Evolutionary conservation across 2,888 invertebrate genomes (phyloP).

Genomic region (Syrista parreyssii): DNA sequence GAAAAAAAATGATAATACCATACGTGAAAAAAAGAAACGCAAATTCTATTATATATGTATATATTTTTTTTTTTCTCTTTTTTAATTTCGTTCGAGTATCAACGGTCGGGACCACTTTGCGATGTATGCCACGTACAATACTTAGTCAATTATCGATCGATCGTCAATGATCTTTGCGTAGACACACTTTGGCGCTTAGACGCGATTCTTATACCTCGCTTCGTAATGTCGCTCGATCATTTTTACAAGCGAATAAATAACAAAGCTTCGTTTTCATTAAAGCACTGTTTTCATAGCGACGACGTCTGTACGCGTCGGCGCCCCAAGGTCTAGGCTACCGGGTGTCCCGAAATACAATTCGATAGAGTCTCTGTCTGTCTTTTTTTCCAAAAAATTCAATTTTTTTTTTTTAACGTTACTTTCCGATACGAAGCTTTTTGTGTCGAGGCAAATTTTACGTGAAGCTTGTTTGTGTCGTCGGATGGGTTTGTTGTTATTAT

Average conservation of each 20-base stretch:
- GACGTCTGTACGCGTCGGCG: background rate
- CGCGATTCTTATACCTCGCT: background rate
- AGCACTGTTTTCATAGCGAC: background rate
- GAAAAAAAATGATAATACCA: background rate
- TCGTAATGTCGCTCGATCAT: background rate
- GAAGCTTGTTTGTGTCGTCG: too few relatives aligned
- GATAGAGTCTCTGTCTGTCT: background rate
- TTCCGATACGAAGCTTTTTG: too few relatives aligned
- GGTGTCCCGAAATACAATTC: background rate
- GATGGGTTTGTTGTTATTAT: too few relatives aligned
- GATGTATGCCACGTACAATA: conserved; percentile 50
- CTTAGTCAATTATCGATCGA: conserved; percentile 48
- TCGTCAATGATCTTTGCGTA: background rate
- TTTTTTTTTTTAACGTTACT: too few relatives aligned
- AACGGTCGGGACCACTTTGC: conserved; percentile 51
- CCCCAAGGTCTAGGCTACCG: background rate
- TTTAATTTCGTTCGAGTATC: conserved; percentile 32
- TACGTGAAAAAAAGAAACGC: background rate
- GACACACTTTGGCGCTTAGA: background rate
- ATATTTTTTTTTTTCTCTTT: background rate
- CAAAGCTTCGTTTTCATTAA: background rate
- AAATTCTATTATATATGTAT: background rate
- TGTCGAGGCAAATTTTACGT: too few relatives aligned
- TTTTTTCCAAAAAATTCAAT: too few relatives aligned
- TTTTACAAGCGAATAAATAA: background rate